A percentile compares a stretch with the other conserved stretches of the same genome.
phyloP scores from a whole-genome alignment of 2,113 vertebrate species.

The Saimiri boliviensis region DNA sequence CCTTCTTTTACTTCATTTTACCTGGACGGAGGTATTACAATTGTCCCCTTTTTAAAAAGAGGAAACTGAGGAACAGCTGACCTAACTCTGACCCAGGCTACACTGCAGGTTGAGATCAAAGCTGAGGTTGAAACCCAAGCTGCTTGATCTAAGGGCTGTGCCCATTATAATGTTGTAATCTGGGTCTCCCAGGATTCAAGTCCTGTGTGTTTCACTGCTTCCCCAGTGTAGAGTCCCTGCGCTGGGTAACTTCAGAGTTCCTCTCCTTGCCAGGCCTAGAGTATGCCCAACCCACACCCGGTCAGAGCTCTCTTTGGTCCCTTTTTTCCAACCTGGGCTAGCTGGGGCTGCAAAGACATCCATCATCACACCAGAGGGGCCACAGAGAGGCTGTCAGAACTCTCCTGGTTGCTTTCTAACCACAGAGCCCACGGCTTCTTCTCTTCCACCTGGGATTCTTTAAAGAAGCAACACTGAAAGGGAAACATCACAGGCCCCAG shows the following conservation, averaged over 20 bases:
- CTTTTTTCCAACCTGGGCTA: rapidly evolving
- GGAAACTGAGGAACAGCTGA: background rate
- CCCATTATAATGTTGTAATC: background rate
- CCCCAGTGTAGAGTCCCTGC: background rate
- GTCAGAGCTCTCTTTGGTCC: background rate
- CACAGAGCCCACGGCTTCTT: background rate
- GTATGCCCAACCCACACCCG: background rate
- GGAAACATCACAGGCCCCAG: background rate
- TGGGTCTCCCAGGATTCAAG: background rate
- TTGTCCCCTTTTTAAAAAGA: background rate
- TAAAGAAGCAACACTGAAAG: background rate
- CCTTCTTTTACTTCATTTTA: background rate
- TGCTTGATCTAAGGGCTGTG: rapidly evolving
- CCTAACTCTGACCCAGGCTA: background rate
- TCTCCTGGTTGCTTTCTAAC: background rate
- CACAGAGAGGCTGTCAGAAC: background rate
- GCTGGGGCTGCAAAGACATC: background rate
- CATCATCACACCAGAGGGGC: background rate
- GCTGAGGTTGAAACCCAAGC: background rate
- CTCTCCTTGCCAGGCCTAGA: background rate
- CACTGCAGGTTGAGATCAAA: background rate
- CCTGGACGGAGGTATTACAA: background rate
- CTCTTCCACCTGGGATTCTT: background rate
- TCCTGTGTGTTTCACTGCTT: background rate
- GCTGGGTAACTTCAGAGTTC: background rate